A percentile compares a stretch with the other conserved stretches of the same genome.
These are phyloP conservation scores for Nephrotoma guestfalica DNA, from an alignment of 2,888 invertebrate genomes.

Conservation along the genomic window DNA sequence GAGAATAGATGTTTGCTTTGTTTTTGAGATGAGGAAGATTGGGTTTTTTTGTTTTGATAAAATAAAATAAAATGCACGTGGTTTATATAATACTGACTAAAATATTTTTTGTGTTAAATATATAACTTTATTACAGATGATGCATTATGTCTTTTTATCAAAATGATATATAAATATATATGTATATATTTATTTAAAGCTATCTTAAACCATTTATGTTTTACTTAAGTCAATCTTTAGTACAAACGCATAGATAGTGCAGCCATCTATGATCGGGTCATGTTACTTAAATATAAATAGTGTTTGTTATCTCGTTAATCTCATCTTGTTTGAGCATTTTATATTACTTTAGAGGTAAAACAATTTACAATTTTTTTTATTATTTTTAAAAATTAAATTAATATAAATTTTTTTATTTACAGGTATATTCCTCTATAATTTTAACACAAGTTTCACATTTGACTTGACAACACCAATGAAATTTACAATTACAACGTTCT, in stretches of 20 bases:
- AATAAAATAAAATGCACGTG: background rate
- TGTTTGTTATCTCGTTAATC: background rate
- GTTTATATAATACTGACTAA: background rate
- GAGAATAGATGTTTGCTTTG: background rate
- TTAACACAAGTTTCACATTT: constrained; percentile 77
- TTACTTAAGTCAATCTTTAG: background rate
- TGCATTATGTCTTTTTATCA: background rate
- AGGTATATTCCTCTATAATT: constrained; percentile 66
- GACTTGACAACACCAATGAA: constrained; percentile 94
- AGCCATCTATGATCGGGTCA: background rate
- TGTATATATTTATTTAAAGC: background rate
- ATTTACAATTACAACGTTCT: constrained; percentile 83
- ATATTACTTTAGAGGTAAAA: background rate
- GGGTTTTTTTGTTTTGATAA: background rate
- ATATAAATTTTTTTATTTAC: constrained; percentile 46
- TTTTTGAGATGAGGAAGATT: background rate
- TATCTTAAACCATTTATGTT: background rate
- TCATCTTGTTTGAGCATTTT: background rate
- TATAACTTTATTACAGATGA: background rate
- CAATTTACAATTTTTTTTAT: background rate
- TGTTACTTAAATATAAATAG: background rate
- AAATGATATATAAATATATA: background rate
- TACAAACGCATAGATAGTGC: background rate
- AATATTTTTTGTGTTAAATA: background rate
- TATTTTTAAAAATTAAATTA: background rate